Base-by-base conservation (phyloP, 2,113 vertebrate species). In the Calyptommatus sinebrachiatus region DNA sequence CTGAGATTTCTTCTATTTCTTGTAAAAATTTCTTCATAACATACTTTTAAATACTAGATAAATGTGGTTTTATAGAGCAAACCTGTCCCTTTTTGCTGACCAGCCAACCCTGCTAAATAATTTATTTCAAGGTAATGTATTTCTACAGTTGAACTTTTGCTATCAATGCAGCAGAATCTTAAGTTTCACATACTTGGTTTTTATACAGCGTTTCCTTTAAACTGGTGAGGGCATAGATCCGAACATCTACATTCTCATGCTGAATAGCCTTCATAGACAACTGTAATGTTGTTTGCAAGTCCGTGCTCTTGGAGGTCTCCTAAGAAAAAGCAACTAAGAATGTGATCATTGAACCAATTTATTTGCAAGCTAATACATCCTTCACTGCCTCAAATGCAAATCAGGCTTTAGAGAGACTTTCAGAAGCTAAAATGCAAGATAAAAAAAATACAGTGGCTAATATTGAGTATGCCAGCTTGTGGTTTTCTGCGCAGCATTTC, bases 161-260 rank as follows among this genome's bases (percentile, higher is more conserved):
- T 78, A 70, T 67, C 26, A 12, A 16, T 69, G 31, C 45, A 2
- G 35, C 24, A 70, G 28, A 69, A 20, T 75, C 22, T 28, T 21
- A 70, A 16, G 1, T 22, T 83, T 81, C 80, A 22, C 10, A 22
- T 93, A 98, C 98, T 97, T 99, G 98, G 80, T 99, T 97, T 92
- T 96, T 98, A 91, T 98, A 97, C 81, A 99, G 92, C 28, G 96
- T 97, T 89, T 99, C 96, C 76, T 97, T 97, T 79, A 99, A 93
- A 89, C 97, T 99, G 76, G 96, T 99, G 66, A 99, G 96, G 0
- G 98, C 98, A 16, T 99, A 98, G 85, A 99, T 96, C 69, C 98
- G 97, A 78, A 99, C 97, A 48, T 99, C 98, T 4, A 99, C 97
- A 2, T 99, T 99, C 88, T 99, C 98, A 18, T 99, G 98, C 46